Base-by-base conservation (phyloP, 2,888 invertebrate genomes). In the Harpagoxenus sublaevis region DNA sequence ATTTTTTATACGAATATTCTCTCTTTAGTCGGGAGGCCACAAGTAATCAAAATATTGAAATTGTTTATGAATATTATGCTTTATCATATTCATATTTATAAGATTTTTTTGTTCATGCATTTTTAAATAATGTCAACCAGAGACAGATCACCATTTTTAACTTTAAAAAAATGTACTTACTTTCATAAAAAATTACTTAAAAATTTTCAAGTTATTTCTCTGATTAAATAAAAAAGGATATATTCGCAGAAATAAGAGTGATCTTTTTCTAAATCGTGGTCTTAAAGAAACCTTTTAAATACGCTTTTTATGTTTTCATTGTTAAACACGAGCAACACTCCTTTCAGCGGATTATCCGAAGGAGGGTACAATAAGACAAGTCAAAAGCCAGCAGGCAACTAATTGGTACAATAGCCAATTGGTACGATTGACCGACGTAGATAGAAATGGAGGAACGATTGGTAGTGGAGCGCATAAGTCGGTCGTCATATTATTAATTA, bases 401-500 rank as follows among this genome's bases (percentile, higher is more conserved):
- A 70, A 70, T 78, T 78, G 55, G 45, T 45, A 45, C 23, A 81
- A 66, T 53, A 45, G 39, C 51, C 48, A 68, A 78, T 78, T 57
- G 39, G 48, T 65, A 63, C 35, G 62, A 70, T 60, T 39, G 23
- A 18, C 31, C 51, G 71, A 45, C 23, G 51, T 12, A 62, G 62
- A 77, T 66, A 53, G 77, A 39, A 66, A 35, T 70, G 55, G 55
- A 12, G 55, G 78, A 45, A 55, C 78, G 78, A 78, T 57, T 57
- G 78, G 55, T 42, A 57, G 83, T 62, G 42, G 45, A 65, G 78
- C 63, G 83, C 42, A 63, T 62, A 82, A 82, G 75, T 82, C 75
- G 75, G 60, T 63, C 75, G 82, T 53, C 48, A 45, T 57, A 48
- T 66, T 79, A 57, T 79, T 60, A 68, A 73, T 57, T 63, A 73